Conservation (phyloP, 92 coral and sea anemone genomes). For the Paragorgia papillata region DNA sequence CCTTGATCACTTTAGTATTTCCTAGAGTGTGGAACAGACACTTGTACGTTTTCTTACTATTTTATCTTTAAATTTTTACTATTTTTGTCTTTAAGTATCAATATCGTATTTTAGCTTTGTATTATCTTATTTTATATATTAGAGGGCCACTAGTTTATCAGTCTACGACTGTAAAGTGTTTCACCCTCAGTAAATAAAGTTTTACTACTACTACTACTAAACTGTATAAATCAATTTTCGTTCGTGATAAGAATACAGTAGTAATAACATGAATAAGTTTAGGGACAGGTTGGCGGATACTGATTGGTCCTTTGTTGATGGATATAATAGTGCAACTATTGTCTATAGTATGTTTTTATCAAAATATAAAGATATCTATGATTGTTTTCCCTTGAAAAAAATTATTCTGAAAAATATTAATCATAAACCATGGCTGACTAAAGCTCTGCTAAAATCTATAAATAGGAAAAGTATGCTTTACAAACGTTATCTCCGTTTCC, state of each 20-base stretch:
- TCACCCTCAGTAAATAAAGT: too few relatives aligned
- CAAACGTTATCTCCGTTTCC: slow-evolving; percentile 43
- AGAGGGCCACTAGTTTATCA: too few relatives aligned
- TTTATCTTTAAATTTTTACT: too few relatives aligned
- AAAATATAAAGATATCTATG: slow-evolving; percentile 41
- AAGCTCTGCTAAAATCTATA: slow-evolving; percentile 53
- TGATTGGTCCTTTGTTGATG: slow-evolving; percentile 42
- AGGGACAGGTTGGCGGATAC: slow-evolving; percentile 11
- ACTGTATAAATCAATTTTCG: background rate
- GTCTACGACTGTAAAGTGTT: too few relatives aligned
- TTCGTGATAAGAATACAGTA: background rate
- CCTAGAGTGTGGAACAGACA: too few relatives aligned
- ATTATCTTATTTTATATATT: too few relatives aligned
- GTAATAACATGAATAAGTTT: background rate
- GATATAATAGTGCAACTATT: slow-evolving; percentile 38
- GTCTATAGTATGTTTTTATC: slow-evolving; percentile 36
- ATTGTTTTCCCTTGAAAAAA: slow-evolving; percentile 53
- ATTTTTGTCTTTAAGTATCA: too few relatives aligned
- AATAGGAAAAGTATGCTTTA: slow-evolving; percentile 54
- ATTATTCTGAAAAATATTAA: slow-evolving; percentile 36
- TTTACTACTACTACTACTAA: too few relatives aligned
- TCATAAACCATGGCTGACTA: slow-evolving; percentile 43
- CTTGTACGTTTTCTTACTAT: too few relatives aligned
- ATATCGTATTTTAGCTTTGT: too few relatives aligned
- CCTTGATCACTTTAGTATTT: too few relatives aligned